phyloP scores from a whole-genome alignment of 2,797 vertebrate genomes.

The Anniella stebbinsi region DNA sequence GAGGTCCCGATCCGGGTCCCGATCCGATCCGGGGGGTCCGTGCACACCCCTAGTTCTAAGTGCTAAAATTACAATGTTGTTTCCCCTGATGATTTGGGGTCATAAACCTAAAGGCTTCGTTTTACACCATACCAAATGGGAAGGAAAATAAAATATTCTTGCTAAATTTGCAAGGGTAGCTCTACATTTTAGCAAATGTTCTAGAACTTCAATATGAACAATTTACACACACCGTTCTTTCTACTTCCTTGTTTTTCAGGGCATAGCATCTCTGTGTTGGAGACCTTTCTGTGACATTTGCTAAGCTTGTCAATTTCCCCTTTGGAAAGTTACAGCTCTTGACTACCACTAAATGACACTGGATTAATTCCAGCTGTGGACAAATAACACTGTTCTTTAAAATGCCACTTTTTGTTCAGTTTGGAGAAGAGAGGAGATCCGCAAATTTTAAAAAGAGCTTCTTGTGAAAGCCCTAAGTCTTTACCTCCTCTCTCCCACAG shows the following conservation, averaged over 20 bases:
- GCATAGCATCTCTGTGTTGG: slow-evolving; percentile 45
- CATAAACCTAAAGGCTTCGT: neutral
- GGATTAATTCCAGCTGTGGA: slow-evolving; percentile 68
- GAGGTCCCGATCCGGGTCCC: too few species aligned
- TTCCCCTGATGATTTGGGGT: neutral
- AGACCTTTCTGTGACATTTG: slow-evolving; percentile 58
- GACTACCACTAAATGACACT: slow-evolving; percentile 54
- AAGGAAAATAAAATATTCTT: neutral
- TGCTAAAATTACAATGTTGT: neutral
- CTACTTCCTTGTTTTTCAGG: slow-evolving; percentile 49
- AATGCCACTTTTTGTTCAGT: slow-evolving; percentile 67
- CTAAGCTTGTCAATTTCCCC: slow-evolving; percentile 58
- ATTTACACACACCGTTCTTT: slow-evolving; percentile 38
- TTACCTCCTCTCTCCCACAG: fast-evolving
- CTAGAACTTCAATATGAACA: slow-evolving; percentile 17
- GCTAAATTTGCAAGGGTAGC: slow-evolving; percentile 1
- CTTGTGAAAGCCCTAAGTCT: slow-evolving; percentile 16
- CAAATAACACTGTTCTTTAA: slow-evolving; percentile 59
- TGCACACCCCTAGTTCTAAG: neutral
- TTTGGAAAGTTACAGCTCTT: slow-evolving; percentile 58
- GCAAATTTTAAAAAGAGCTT: slow-evolving; percentile 58
- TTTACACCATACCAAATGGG: neutral
- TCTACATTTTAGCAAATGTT: slow-evolving; percentile 23
- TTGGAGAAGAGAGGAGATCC: slow-evolving; percentile 61
- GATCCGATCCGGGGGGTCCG: too few species aligned